These are phyloP conservation scores for Australoheros facetus DNA, from an alignment of 2,797 vertebrate species.

Conservation along the genomic window DNA sequence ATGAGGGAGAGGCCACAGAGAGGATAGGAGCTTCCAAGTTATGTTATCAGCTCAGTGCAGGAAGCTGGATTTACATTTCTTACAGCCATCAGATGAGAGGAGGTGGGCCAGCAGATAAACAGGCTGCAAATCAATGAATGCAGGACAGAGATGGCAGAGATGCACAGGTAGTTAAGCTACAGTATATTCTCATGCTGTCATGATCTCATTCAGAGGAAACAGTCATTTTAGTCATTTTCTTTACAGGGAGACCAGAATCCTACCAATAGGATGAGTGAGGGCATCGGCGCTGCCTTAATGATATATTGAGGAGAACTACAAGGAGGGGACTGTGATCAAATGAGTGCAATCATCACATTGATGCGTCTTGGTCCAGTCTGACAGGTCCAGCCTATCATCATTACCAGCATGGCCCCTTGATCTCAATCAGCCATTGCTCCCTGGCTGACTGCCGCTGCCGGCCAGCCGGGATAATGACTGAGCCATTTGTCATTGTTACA, in stretches of 20 bases:
- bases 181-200: constrained; percentile 10
- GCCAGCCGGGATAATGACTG: constrained; percentile 12
- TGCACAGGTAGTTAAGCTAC: neutral
- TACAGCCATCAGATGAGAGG: constrained; percentile 15
- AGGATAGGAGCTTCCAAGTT: constrained; percentile 27
- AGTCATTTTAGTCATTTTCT: constrained; percentile 17
- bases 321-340: neutral
- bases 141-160: neutral
- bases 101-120: constrained; percentile 41
- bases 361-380: neutral
- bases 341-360: neutral
- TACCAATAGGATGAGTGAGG: neutral
- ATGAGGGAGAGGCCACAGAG: constrained; percentile 52
- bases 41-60: constrained; percentile 35
- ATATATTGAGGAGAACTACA: constrained; percentile 12
- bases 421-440: constrained; percentile 46
- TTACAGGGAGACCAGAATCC: neutral
- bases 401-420: constrained; percentile 21
- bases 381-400: constrained; percentile 26
- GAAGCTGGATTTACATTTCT: constrained; percentile 44
- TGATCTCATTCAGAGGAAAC: neutral
- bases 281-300: neutral
- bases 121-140: constrained; percentile 36
- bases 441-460: neutral
- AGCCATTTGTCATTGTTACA: neutral